Conservation (phyloP, 2,888 invertebrate species). For the Diaperis boleti region DNA sequence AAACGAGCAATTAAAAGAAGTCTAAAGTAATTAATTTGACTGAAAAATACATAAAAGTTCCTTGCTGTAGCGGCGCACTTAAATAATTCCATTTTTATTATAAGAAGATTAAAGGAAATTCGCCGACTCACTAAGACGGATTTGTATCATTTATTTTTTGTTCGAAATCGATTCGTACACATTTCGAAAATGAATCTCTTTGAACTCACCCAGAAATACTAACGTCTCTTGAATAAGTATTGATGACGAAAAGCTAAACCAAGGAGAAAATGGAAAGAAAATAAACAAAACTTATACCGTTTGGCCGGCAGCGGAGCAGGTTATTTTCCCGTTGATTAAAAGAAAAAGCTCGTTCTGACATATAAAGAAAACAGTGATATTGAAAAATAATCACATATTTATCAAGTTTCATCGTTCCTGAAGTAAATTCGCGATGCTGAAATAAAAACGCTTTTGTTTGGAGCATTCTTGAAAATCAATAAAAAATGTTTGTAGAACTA, state of each 20-base stretch:
- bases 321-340: background rate
- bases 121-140: conserved; percentile 25
- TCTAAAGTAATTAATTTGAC: conserved; percentile 35
- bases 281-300: background rate
- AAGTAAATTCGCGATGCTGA: too few relatives aligned
- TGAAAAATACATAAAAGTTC: conserved; percentile 30
- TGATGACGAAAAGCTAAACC: conserved; percentile 4
- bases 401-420: too few relatives aligned
- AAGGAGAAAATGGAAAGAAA: conserved; percentile 2
- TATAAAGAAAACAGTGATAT: too few relatives aligned
- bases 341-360: background rate
- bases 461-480: too few relatives aligned
- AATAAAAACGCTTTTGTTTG: too few relatives aligned
- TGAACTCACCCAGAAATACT: background rate
- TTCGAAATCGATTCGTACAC: conserved; percentile 1
- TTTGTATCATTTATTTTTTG: conserved; percentile 20
- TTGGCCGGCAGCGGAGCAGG: background rate
- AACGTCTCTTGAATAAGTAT: conserved; percentile 3
- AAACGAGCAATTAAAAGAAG: conserved; percentile 33
- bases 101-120: conserved; percentile 32
- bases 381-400: too few relatives aligned
- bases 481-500: too few relatives aligned
- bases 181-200: background rate
- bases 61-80: conserved; percentile 17
- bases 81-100: conserved; percentile 33